phyloP scores from a whole-genome alignment of 1,140 invertebrate genomes.

The Drosophila trapezifrons region DNA sequence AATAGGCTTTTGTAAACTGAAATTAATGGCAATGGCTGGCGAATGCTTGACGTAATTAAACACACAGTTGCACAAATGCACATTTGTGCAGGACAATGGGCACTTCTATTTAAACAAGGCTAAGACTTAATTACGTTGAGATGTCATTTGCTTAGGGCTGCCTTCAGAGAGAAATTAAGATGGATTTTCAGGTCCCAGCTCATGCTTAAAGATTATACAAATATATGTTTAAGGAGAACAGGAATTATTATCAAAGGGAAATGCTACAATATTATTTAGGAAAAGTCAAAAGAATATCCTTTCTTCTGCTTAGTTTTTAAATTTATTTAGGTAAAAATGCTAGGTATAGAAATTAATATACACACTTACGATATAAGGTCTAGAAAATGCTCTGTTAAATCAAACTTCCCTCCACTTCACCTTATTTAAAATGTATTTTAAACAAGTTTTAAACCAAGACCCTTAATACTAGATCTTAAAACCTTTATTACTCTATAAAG shows the following conservation, averaged over 20 bases:
- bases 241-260: not conserved
- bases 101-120: slow-evolving; percentile 52
- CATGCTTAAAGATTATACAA: too few species aligned
- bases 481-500: not conserved
- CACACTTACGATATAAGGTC: too few species aligned
- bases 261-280: too few species aligned
- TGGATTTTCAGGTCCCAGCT: not conserved
- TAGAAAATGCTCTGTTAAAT: too few species aligned
- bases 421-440: too few species aligned
- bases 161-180: not conserved
- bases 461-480: not conserved
- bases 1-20: slow-evolving; percentile 77
- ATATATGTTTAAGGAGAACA: not conserved
- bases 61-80: slow-evolving; percentile 31
- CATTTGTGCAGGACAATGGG: slow-evolving; percentile 9
- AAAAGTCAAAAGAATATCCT: too few species aligned
- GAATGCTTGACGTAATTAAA: slow-evolving; percentile 60
- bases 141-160: slow-evolving; percentile 48
- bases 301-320: too few species aligned
- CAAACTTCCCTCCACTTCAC: too few species aligned
- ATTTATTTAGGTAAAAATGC: too few species aligned
- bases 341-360: too few species aligned
- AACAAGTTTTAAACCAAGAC: not conserved
- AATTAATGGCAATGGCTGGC: slow-evolving; percentile 66
- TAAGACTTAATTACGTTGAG: slow-evolving; percentile 65